Percentiles rank a stretch among this genome's conserved stretches.
phyloP scores from a whole-genome alignment of 2,888 invertebrate genomes.

The Pinctada fucata region DNA sequence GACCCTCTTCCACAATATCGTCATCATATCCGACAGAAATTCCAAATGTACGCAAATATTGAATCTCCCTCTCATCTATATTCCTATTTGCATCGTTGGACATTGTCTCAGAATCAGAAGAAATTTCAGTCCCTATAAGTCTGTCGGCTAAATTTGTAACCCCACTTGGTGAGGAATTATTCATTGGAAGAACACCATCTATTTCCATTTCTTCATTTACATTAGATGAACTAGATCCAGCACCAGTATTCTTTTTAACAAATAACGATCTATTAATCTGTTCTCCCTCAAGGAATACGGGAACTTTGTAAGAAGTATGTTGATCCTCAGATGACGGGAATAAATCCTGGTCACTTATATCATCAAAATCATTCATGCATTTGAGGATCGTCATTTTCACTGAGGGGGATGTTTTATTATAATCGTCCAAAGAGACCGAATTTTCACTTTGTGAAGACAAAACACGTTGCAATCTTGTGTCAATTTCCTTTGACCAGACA shows the following conservation, averaged over 20 bases:
- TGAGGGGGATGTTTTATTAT: slow-evolving; percentile 43
- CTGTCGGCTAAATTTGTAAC: background rate
- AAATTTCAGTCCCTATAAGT: background rate
- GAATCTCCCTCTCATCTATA: slow-evolving; percentile 18
- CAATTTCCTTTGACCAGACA: slow-evolving; percentile 43
- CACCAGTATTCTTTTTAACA: background rate
- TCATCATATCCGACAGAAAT: slow-evolving; percentile 51
- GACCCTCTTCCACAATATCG: slow-evolving; percentile 51
- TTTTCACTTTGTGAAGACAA: slow-evolving; percentile 58
- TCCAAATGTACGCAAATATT: slow-evolving; percentile 55
- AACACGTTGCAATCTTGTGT: slow-evolving; percentile 45
- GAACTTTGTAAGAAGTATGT: slow-evolving; percentile 15
- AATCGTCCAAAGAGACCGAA: slow-evolving; percentile 49
- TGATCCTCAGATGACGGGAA: slow-evolving; percentile 23
- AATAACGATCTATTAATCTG: background rate
- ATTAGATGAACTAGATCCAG: background rate
- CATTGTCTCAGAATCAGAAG: background rate
- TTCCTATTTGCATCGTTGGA: background rate
- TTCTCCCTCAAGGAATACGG: slow-evolving; percentile 35
- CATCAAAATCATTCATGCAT: slow-evolving; percentile 50
- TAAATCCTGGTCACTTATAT: slow-evolving; percentile 46
- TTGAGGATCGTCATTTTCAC: slow-evolving; percentile 58
- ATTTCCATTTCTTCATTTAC: background rate
- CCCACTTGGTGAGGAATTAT: background rate
- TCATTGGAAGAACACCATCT: background rate